Base-by-base conservation (phyloP, 2,888 invertebrate genomes). In the Junonia oenone region DNA sequence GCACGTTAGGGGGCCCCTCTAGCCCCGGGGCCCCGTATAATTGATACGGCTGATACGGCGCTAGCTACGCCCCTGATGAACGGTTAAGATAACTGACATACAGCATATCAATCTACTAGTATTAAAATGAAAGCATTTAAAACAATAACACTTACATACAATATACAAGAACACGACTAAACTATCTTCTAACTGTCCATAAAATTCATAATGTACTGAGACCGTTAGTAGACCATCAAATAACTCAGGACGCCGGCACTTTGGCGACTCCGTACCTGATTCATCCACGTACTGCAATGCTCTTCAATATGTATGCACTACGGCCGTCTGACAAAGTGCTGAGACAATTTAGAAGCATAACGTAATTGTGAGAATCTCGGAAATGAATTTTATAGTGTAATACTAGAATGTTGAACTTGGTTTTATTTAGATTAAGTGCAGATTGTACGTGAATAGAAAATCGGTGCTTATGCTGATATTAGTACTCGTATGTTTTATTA, bases 281-380 rank as follows among this genome's bases (percentile, higher is more conserved):
- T 55, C 55, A 58, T 55, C 51, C 45, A 40, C 55, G 27, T 35
- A 53, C 54, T 54, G 55, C 57, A 55, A 59, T 59, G 47, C 61
- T 55, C 51, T 55, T 50, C 56, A 61, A 61, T 58, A 63, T 62
- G 56, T 59, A 62, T 59, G 51, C 52, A 58, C 51, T 47, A 55
- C 27, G 15, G 31, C 51, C 58, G 57, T 60, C 52, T 55, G 60
- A 60, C 58, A 55, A 55, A 58, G 58, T 51, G 49, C 58, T 60
- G 50, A 58, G 58, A 58, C 60, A 55, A 58, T 58, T 55, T 55
- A 52, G 58, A 40, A 38, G 35, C 50, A 38, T 48, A 51, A 54
- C 37, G 54, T 53, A 56, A 59, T 59, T 56, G 56, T 48, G 47
- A 52, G 27, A 54, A 54, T 54, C 33, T 13, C 13, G 6, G 29